Conservation (phyloP, 2,888 invertebrate species). For the Amblyjoppa fuscipennis region DNA sequence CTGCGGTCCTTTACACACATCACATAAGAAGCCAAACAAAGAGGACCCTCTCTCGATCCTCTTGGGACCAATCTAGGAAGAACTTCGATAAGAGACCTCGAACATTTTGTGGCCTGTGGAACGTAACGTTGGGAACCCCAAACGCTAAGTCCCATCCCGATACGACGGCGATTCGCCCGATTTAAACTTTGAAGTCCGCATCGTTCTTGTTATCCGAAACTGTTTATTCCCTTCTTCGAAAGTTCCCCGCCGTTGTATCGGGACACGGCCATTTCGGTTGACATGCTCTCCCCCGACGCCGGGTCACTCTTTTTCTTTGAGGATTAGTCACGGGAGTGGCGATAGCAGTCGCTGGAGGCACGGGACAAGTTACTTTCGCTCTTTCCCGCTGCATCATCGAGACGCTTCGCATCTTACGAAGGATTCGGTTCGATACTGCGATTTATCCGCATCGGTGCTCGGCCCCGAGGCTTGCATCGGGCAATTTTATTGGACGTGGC, state of each 20-base stretch:
- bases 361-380: constrained; percentile 8
- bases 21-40: constrained; percentile 23
- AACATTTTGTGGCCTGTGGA: background rate
- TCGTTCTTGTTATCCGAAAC: constrained; percentile 33
- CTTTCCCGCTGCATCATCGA: background rate
- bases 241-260: background rate
- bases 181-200: constrained; percentile 3
- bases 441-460: constrained; percentile 77
- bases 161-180: background rate
- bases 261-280: constrained; percentile 1
- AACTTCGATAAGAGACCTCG: constrained; percentile 27
- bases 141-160: background rate
- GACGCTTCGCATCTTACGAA: constrained; percentile 69
- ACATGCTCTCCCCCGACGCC: background rate
- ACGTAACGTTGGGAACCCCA: background rate
- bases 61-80: constrained; percentile 7
- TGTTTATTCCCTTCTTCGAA: constrained; percentile 30
- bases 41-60: constrained; percentile 3
- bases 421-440: constrained; percentile 77
- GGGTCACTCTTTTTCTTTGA: constrained; percentile 14
- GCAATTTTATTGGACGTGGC: constrained; percentile 82
- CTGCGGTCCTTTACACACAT: background rate
- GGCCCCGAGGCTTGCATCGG: constrained; percentile 73
- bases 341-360: constrained; percentile 28
- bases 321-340: constrained; percentile 41